Percentiles rank a stretch among this genome's conserved stretches.
Evolutionary conservation across 2,888 invertebrate species (phyloP).

Genomic region (Lasioglossum malachurum): DNA sequence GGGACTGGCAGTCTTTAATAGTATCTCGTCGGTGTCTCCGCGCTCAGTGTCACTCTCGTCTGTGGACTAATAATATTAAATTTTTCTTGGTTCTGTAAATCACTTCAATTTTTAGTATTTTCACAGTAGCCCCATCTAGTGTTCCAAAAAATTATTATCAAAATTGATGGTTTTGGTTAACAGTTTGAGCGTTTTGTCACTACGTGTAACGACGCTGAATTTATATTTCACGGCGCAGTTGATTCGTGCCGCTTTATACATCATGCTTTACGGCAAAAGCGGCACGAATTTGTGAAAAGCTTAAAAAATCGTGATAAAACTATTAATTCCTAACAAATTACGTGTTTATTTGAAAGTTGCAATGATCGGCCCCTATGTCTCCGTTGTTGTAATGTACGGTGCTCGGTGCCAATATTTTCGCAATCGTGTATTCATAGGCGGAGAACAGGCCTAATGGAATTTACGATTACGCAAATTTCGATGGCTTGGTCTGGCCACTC

Average conservation of each 20-base stretch:
- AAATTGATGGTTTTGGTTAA: not conserved
- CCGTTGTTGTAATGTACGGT: constrained; percentile 1
- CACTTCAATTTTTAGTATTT: not conserved
- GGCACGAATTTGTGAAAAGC: not conserved
- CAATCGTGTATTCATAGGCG: constrained; percentile 41
- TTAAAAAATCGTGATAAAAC: not conserved
- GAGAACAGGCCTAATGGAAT: constrained; percentile 50
- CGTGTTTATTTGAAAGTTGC: not conserved
- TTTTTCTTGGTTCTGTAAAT: too few relatives aligned
- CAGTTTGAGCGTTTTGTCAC: not conserved
- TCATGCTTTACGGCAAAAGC: not conserved
- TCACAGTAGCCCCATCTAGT: not conserved
- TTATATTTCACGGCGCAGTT: not conserved
- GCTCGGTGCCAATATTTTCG: constrained; percentile 32
- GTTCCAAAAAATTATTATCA: not conserved
- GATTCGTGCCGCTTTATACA: not conserved
- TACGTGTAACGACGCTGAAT: not conserved
- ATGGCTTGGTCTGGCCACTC: constrained; percentile 4
- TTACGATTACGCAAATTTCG: constrained; percentile 67
- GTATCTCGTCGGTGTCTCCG: too few relatives aligned
- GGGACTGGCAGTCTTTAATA: too few relatives aligned
- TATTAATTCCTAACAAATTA: not conserved
- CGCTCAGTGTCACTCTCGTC: too few relatives aligned
- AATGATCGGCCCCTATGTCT: not conserved
- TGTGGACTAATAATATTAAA: too few relatives aligned